Percentiles rank a stretch among this genome's conserved stretches.
Conservation (phyloP, 2,888 invertebrate species). For the Volucella bombylans region DNA sequence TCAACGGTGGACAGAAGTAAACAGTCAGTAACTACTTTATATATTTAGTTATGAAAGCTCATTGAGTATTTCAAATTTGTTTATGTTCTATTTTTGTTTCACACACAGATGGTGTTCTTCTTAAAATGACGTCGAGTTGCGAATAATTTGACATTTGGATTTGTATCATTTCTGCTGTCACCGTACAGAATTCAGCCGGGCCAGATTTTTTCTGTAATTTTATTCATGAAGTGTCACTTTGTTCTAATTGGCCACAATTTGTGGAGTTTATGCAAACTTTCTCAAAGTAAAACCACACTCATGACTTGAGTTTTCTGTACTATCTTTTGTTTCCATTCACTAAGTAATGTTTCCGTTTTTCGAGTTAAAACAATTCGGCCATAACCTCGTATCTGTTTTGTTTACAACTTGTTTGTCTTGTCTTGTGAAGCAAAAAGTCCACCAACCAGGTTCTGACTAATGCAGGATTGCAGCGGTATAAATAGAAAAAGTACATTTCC, state of each 20-base stretch:
- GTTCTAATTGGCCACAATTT: neutral
- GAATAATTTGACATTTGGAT: too few species aligned
- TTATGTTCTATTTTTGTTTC: too few species aligned
- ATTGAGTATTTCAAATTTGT: too few species aligned
- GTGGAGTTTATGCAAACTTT: neutral
- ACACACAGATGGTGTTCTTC: too few species aligned
- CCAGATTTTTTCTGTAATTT: neutral
- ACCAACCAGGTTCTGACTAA: slow-evolving; percentile 20
- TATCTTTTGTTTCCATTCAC: neutral
- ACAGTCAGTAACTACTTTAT: too few species aligned
- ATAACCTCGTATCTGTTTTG: slow-evolving; percentile 3
- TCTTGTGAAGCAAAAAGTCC: slow-evolving; percentile 14
- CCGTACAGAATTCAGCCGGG: neutral
- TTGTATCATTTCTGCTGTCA: too few species aligned
- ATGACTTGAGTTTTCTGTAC: neutral
- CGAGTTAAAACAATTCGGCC: neutral
- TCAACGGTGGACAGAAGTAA: too few species aligned
- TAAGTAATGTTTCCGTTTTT: neutral
- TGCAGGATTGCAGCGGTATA: slow-evolving; percentile 2
- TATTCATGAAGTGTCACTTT: neutral
- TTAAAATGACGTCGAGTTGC: too few species aligned
- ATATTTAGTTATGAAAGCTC: too few species aligned
- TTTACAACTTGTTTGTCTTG: slow-evolving; percentile 13
- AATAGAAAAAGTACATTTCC: neutral
- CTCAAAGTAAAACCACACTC: neutral